Base-by-base conservation (phyloP, 2,888 invertebrate genomes). In the Eretmocerus hayati region DNA sequence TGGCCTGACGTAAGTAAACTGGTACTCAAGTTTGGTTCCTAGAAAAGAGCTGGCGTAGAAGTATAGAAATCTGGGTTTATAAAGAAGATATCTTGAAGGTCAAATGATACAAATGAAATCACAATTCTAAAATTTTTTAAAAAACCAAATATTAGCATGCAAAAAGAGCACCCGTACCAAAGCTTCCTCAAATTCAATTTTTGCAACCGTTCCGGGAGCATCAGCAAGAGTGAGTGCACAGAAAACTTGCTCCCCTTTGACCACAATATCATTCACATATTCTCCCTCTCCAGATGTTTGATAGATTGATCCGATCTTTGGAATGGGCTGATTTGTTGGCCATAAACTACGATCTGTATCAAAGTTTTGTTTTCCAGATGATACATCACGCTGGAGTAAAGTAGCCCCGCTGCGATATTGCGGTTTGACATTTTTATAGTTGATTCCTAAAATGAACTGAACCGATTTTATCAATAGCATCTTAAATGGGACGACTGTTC, bases 241-340 rank as follows among this genome's bases (percentile, higher is more conserved):
- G 67, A 77, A 82, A 1, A 90, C 76, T 72, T 90, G 86, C 6
- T 52, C 16, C 1, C 77, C 77, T 42, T 78, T 74, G 0, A 75
- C 73, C 20, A 84, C 81, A 16, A 86, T 73, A 65, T 92, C 92
- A 63, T 85, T 84, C 15, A 84, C 74, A 68, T 85, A 92, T 48
- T 81, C 77, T 0, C 87, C 87, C 66, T 88, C 87, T 1, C 91
- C 92, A 58, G 79, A 74, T 56, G 81, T 80, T 59, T 83, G 83
- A 35, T 79, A 74, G 5, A 83, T 65, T 1, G 84, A 84, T 70
- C 88, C 89, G 21, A 85, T 57, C 66, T 90, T 90, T 0, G 81
- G 77, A 9, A 88, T 71, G 0, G 89, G 84, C 62, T 88, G 75
- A 53, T 82, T 84, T 11, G 90, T 63, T 2, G 90, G 90, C 78